Conservation (phyloP, 2,888 invertebrate genomes). For the Amphipyra tragopoginis region DNA sequence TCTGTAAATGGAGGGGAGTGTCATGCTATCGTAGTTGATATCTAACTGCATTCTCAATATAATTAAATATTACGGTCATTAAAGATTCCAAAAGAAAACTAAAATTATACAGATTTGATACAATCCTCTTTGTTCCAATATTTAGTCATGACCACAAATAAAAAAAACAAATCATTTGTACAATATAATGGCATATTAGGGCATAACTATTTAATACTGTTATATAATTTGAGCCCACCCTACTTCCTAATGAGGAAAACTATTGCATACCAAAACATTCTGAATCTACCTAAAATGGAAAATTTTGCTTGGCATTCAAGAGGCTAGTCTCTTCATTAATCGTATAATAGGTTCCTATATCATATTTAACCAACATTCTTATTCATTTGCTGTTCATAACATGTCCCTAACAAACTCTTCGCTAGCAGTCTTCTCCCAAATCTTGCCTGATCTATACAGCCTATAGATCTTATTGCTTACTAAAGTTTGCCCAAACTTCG, state of each 20-base stretch:
- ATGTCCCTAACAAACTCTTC: constrained; percentile 78
- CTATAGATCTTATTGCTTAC: constrained; percentile 85
- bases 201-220: constrained; percentile 10
- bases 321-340: constrained; percentile 1
- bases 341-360: neutral
- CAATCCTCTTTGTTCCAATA: too few species aligned
- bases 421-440: constrained; percentile 82
- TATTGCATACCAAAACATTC: constrained; percentile 1
- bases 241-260: constrained; percentile 19
- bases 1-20: too few species aligned
- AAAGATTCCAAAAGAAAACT: constrained; percentile 6
- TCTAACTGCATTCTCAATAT: neutral
- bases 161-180: neutral
- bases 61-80: constrained; percentile 20
- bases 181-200: constrained; percentile 18
- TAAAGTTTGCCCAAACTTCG: constrained; percentile 84
- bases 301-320: constrained; percentile 36
- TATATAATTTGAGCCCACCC: constrained; percentile 24
- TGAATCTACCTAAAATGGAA: constrained; percentile 21
- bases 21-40: too few species aligned
- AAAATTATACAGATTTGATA: too few species aligned
- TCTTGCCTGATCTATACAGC: constrained; percentile 83
- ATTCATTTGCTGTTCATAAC: constrained; percentile 45
- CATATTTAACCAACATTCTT: constrained; percentile 14
- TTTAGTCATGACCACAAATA: neutral